Evolutionary conservation across 2,113 vertebrate genomes (phyloP).

Genomic region (Myiagra hebetior): DNA sequence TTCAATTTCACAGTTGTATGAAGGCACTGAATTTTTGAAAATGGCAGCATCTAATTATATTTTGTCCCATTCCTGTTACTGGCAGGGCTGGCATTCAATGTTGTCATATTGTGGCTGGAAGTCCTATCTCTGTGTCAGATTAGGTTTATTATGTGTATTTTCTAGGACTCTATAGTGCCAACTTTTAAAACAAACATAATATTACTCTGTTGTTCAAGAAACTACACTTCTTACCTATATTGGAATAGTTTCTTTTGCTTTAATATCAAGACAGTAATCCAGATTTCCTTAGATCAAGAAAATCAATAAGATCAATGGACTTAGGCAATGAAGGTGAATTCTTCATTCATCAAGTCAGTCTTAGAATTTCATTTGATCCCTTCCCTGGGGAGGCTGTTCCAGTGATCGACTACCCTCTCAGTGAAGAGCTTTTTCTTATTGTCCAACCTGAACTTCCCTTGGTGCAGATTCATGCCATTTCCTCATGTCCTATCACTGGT

Average conservation of each 20-base stretch:
- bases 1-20: neutral
- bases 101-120: neutral
- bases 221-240: neutral
- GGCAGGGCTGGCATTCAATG: neutral
- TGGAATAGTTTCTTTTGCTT: neutral
- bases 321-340: neutral
- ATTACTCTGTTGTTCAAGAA: neutral
- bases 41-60: neutral
- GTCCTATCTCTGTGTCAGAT: neutral
- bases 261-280: neutral
- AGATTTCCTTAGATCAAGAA: neutral
- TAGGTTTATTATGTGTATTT: neutral
- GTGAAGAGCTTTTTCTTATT: neutral
- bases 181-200: neutral
- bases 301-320: neutral
- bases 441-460: neutral
- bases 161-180: neutral
- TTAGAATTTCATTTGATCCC: neutral
- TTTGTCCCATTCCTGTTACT: neutral
- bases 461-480: neutral
- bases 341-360: neutral
- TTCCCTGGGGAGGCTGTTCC: neutral
- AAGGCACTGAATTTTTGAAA: neutral
- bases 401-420: rapidly evolving
- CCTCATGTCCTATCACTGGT: neutral